These are phyloP conservation scores for Lumbricus terrestris DNA, from an alignment of 2,888 invertebrate genomes.

Conservation along the genomic window DNA sequence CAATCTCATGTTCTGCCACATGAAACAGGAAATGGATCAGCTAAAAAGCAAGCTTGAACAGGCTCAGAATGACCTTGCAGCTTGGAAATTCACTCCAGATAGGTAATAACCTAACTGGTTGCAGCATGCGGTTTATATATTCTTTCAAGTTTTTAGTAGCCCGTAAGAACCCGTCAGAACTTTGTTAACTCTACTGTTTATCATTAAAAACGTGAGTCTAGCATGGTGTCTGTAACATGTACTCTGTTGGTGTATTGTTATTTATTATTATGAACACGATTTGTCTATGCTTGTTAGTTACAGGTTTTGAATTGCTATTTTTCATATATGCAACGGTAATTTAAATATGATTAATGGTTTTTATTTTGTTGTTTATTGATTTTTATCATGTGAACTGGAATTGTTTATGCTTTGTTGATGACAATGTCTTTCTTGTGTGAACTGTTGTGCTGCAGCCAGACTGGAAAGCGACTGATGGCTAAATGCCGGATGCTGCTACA, in stretches of 20 bases:
- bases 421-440: background rate
- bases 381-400: background rate
- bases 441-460: constrained; percentile 69
- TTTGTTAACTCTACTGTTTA: background rate
- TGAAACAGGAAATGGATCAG: constrained; percentile 84
- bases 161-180: background rate
- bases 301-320: background rate
- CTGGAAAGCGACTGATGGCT: constrained; percentile 95
- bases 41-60: constrained; percentile 89
- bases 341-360: background rate
- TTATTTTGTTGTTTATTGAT: background rate
- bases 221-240: background rate
- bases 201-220: background rate
- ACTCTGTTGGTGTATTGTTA: background rate
- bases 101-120: constrained; percentile 63
- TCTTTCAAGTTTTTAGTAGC: background rate
- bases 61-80: constrained; percentile 93
- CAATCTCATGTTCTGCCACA: constrained; percentile 84
- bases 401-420: background rate
- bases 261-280: too few relatives aligned
- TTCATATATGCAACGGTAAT: background rate
- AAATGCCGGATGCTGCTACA: constrained; percentile 90
- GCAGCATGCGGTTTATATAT: background rate
- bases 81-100: constrained; percentile 99
- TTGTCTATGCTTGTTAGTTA: background rate